phyloP scores from a whole-genome alignment of 2,113 vertebrate genomes.

The Mionectes macconnelli region DNA sequence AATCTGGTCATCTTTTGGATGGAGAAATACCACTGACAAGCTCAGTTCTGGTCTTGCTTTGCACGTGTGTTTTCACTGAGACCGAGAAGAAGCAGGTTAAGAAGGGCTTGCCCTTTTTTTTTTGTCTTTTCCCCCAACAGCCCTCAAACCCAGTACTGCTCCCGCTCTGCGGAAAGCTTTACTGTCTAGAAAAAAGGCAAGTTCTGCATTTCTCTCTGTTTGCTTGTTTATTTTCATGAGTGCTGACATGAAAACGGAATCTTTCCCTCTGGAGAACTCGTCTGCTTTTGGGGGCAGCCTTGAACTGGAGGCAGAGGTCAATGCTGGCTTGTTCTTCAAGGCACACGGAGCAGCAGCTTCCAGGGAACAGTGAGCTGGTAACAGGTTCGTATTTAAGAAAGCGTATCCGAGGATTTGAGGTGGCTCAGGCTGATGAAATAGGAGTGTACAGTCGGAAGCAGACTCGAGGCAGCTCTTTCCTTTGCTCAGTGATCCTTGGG shows the following conservation, averaged over 20 bases:
- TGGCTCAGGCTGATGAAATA: neutral
- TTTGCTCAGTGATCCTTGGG: neutral
- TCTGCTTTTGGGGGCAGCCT: neutral
- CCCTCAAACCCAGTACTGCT: neutral
- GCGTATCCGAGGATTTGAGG: rapidly evolving
- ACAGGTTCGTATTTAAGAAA: neutral
- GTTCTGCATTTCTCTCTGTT: neutral
- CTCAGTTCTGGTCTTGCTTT: neutral
- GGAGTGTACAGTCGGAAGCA: neutral
- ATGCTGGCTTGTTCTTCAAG: neutral
- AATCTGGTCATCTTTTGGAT: neutral
- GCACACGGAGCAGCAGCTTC: neutral
- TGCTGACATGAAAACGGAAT: neutral
- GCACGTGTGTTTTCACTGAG: neutral
- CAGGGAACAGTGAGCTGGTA: neutral
- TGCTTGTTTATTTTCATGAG: neutral
- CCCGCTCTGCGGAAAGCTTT: neutral
- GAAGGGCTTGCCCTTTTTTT: neutral
- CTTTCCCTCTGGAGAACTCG: neutral
- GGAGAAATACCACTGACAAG: neutral
- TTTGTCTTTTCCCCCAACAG: neutral
- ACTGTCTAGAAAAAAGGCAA: neutral
- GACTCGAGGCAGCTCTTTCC: neutral
- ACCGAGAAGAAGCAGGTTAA: neutral
- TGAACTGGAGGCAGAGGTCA: neutral